Percentiles rank a stretch among this genome's conserved stretches.
phyloP scores from a whole-genome alignment of 1,140 invertebrate genomes.

The Lordiphosa collinella region DNA sequence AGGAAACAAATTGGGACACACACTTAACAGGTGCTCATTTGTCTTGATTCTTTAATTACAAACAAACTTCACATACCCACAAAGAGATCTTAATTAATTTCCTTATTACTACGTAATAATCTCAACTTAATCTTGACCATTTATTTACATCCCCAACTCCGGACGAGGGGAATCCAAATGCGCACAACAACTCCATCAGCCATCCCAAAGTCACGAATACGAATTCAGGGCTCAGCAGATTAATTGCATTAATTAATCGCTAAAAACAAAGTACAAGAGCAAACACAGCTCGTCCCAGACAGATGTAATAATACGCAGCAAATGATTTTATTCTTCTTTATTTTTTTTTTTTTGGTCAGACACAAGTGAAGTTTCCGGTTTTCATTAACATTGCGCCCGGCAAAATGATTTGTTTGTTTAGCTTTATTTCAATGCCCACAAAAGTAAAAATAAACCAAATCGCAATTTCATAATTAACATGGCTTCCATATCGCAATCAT shows the following conservation, averaged over 20 bases:
- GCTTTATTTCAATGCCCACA: conserved; percentile 23
- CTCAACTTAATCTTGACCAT: conserved; percentile 63
- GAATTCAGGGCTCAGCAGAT: conserved; percentile 53
- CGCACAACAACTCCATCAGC: conserved; percentile 71
- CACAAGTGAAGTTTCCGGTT: conserved; percentile 76
- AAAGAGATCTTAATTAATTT: conserved; percentile 50
- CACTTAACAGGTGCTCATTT: too few species aligned
- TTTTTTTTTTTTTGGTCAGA: conserved; percentile 13
- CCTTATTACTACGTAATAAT: conserved; percentile 60
- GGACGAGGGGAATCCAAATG: conserved; percentile 50
- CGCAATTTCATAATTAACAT: conserved; percentile 72
- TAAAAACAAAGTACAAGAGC: conserved; percentile 66
- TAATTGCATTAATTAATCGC: conserved; percentile 78
- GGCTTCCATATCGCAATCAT: conserved; percentile 38
- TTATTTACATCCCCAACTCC: conserved; percentile 60
- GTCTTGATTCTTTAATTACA: too few species aligned
- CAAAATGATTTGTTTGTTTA: conserved; percentile 64
- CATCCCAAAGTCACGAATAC: conserved; percentile 12
- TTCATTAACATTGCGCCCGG: conserved; percentile 65
- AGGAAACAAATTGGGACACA: too few species aligned
- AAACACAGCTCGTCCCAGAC: conserved; percentile 38
- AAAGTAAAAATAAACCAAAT: conserved; percentile 18
- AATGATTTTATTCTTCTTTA: neutral
- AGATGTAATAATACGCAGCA: conserved; percentile 44
- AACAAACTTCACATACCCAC: neutral